Evolutionary conservation across 2,888 invertebrate genomes (phyloP).

Genomic region (Xestia c-nigrum): DNA sequence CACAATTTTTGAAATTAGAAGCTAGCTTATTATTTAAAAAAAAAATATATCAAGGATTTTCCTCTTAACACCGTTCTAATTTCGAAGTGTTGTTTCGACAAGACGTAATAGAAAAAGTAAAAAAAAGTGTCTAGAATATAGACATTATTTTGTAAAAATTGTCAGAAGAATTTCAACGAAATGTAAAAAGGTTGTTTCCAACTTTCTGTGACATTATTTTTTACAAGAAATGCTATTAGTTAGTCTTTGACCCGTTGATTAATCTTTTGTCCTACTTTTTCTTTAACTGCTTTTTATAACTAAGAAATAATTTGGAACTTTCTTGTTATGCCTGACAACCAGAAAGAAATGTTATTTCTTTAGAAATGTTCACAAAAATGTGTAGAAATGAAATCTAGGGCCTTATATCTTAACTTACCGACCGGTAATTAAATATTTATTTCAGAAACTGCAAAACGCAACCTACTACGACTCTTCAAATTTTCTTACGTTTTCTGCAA

Average conservation of each 20-base stretch:
- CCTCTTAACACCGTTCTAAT: constrained; percentile 11
- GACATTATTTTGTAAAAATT: constrained; percentile 18
- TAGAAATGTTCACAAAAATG: neutral
- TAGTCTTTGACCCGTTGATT: constrained; percentile 45
- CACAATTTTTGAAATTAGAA: neutral
- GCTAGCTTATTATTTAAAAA: neutral
- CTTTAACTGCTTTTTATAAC: constrained; percentile 10
- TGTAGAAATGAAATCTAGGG: neutral
- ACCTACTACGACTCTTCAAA: neutral
- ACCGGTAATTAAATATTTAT: too few relatives aligned
- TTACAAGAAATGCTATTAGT: constrained; percentile 32
- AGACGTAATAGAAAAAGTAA: neutral
- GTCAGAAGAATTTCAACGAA: constrained; percentile 7
- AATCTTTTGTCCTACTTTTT: constrained; percentile 41
- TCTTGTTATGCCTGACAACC: neutral
- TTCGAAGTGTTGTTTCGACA: constrained; percentile 13
- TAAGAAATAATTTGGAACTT: constrained; percentile 18
- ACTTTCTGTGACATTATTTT: constrained; percentile 37
- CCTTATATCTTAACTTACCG: too few relatives aligned
- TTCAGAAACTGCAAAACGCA: neutral
- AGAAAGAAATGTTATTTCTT: neutral
- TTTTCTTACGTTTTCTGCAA: too few relatives aligned
- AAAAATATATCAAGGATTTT: neutral
- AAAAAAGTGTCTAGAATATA: neutral
- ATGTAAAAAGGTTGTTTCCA: constrained; percentile 1